These are phyloP conservation scores for Crambe crambe DNA, from an alignment of 37 sponge, comb jelly and placozoan species.

Conservation along the genomic window DNA sequence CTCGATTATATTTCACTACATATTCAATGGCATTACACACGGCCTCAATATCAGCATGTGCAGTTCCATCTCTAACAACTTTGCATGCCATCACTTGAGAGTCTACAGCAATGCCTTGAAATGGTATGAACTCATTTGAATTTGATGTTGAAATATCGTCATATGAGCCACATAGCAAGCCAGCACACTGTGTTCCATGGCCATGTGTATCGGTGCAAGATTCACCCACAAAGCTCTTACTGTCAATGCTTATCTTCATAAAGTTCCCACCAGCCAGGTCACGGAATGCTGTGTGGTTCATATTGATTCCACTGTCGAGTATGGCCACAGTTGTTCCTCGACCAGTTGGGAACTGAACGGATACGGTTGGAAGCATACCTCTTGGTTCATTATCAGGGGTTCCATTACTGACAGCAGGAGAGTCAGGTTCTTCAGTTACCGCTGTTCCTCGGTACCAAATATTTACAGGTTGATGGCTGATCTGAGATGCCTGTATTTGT, in stretches of 20 bases:
- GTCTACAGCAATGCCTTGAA: slow-evolving; percentile 53
- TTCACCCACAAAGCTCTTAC: slow-evolving; percentile 28
- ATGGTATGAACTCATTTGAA: slow-evolving; percentile 12
- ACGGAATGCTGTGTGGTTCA: slow-evolving; percentile 32
- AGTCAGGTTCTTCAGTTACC: background rate
- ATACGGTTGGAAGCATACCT: background rate
- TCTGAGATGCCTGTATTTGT: background rate
- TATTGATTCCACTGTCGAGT: slow-evolving; percentile 58
- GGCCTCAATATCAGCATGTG: slow-evolving; percentile 23
- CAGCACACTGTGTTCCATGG: slow-evolving; percentile 64
- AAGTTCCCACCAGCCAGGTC: slow-evolving; percentile 17
- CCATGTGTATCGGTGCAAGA: slow-evolving; percentile 31
- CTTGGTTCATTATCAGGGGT: background rate
- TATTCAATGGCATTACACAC: slow-evolving; percentile 38
- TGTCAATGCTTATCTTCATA: background rate
- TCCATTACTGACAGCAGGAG: too few species aligned
- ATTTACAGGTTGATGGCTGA: background rate
- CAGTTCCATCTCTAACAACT: slow-evolving; percentile 26
- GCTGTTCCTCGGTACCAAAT: background rate
- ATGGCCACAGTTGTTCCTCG: slow-evolving; percentile 43
- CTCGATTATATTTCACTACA: slow-evolving; percentile 25
- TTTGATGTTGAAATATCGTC: background rate
- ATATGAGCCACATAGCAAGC: slow-evolving; percentile 22
- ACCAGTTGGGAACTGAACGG: slow-evolving; percentile 13
- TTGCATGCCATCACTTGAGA: slow-evolving; percentile 55